Conservation (phyloP, 2,888 invertebrate genomes). For the Melanostoma mellinum region DNA sequence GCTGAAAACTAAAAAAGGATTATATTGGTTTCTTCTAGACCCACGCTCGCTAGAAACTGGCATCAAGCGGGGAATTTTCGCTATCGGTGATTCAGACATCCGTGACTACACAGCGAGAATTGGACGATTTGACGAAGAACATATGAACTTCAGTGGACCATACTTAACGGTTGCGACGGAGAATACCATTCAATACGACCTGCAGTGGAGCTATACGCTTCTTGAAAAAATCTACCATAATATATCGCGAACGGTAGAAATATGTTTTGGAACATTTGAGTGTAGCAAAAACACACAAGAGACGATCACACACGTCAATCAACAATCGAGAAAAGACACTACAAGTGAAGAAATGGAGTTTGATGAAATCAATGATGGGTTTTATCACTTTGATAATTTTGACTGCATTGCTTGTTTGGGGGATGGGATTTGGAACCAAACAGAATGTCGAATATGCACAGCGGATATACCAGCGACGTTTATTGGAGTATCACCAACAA, state of each 20-base stretch:
- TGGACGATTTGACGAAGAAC: constrained; percentile 7
- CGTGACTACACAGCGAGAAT: constrained; percentile 52
- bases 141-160: constrained; percentile 9
- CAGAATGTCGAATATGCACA: constrained; percentile 13
- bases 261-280: constrained; percentile 13
- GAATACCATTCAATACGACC: constrained; percentile 3
- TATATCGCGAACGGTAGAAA: background rate
- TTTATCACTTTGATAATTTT: background rate
- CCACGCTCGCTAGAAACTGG: background rate
- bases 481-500: background rate
- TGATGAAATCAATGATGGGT: background rate
- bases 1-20: constrained; percentile 53
- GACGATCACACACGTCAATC: background rate
- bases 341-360: background rate
- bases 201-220: constrained; percentile 32
- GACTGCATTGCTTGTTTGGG: constrained; percentile 25
- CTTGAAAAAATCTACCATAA: background rate
- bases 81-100: constrained; percentile 65
- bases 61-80: constrained; percentile 69
- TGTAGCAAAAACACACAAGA: background rate
- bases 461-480: constrained; percentile 3
- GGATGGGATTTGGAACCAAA: background rate
- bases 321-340: background rate
- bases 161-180: background rate
- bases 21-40: constrained; percentile 73